Percentiles rank a stretch among this genome's conserved stretches.
These are phyloP conservation scores for Caenorhabditis remanei DNA, from an alignment of 1,140 invertebrate genomes.

Conservation along the genomic window DNA sequence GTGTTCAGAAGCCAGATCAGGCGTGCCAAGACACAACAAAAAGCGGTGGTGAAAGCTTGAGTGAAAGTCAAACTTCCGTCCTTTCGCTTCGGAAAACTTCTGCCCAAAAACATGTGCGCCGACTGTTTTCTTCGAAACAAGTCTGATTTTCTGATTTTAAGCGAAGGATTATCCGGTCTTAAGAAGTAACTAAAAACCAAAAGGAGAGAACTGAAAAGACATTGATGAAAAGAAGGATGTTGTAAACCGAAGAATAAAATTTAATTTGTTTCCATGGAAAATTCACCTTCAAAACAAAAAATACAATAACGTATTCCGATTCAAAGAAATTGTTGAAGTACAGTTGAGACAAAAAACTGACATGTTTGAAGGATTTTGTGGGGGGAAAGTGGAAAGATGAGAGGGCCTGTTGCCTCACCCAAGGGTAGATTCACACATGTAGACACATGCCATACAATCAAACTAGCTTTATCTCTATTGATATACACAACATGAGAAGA, in stretches of 20 bases:
- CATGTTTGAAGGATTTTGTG: slow-evolving; percentile 27
- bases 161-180: slow-evolving; percentile 19
- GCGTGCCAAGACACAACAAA: slow-evolving; percentile 46
- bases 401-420: slow-evolving; percentile 39
- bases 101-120: not conserved
- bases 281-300: not conserved
- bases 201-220: not conserved
- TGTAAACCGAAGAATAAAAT: too few species aligned
- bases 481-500: slow-evolving; percentile 34
- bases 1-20: slow-evolving; percentile 52
- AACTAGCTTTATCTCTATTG: slow-evolving; percentile 54
- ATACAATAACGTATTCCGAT: not conserved
- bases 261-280: too few species aligned
- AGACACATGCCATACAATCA: slow-evolving; percentile 9
- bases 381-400: not conserved
- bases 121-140: not conserved
- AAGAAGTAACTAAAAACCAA: not conserved
- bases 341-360: not conserved
- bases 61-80: slow-evolving; percentile 44
- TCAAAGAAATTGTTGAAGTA: slow-evolving; percentile 15
- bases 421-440: slow-evolving; percentile 44
- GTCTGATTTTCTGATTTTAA: slow-evolving; percentile 18
- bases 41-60: not conserved
- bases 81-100: not conserved
- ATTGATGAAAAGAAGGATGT: not conserved